A percentile compares a stretch with the other conserved stretches of the same genome.
Conservation (phyloP, 2,888 invertebrate species). For the Hedya salicella region DNA sequence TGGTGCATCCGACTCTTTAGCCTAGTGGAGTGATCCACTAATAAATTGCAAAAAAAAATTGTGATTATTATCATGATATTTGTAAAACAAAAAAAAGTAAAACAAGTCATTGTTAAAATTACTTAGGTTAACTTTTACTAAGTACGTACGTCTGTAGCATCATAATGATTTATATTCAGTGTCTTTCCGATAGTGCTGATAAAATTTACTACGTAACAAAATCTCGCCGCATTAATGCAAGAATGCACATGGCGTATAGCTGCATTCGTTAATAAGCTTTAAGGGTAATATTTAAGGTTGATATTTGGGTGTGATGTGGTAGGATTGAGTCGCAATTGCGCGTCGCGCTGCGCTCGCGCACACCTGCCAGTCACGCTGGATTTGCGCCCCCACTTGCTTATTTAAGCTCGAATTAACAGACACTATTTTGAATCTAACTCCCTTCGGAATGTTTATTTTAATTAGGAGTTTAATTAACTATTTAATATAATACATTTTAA, state of each 20-base stretch:
- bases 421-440: constrained; percentile 24
- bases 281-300: constrained; percentile 45
- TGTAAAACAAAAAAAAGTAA: not conserved
- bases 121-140: constrained; percentile 1
- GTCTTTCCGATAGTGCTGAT: constrained; percentile 49
- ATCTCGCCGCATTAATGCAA: constrained; percentile 65
- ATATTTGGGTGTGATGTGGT: constrained; percentile 40
- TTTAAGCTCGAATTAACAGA: constrained; percentile 42
- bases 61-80: no score
- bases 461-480: not conserved
- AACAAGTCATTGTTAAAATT: no score
- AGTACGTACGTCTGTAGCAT: not conserved
- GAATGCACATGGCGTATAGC: constrained; percentile 57
- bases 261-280: constrained; percentile 51
- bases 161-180: constrained; percentile 18
- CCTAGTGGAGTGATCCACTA: no score
- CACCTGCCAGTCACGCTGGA: constrained; percentile 71
- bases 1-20: no score
- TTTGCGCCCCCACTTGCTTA: constrained; percentile 54
- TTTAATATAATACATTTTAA: no score
- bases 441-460: not conserved
- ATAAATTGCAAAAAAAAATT: no score
- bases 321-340: constrained; percentile 54
- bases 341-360: constrained; percentile 44
- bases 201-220: constrained; percentile 60